Evolutionary conservation across 2,888 invertebrate species (phyloP).

Genomic region (Drosophila colorata): DNA sequence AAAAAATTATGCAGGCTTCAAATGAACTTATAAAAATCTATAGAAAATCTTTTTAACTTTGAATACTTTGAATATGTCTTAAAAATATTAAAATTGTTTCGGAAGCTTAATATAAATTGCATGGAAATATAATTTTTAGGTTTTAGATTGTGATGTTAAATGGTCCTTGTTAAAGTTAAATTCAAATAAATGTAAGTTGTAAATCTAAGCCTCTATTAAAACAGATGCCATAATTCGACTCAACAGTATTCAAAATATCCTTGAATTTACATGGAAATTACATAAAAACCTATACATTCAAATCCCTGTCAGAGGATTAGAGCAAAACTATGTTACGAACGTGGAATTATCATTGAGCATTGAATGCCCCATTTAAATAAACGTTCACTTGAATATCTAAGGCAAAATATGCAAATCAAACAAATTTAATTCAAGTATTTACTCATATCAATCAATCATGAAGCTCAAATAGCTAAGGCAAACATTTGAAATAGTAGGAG

Average conservation of each 20-base stretch:
- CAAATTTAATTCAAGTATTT: constrained; percentile 13
- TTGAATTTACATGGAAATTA: constrained; percentile 53
- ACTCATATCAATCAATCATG: not conserved
- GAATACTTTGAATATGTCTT: not conserved
- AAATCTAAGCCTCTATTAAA: constrained; percentile 17
- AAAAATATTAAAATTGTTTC: not conserved
- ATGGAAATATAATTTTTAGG: too few species aligned
- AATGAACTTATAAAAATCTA: constrained; percentile 1
- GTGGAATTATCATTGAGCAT: constrained; percentile 53
- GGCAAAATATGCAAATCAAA: constrained; percentile 12
- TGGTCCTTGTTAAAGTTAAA: too few species aligned
- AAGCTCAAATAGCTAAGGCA: not conserved
- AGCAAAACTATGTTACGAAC: constrained; percentile 16
- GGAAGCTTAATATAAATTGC: too few species aligned
- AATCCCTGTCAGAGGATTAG: constrained; percentile 32
- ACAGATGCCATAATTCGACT: not conserved
- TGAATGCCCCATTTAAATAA: constrained; percentile 19
- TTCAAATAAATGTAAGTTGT: too few species aligned
- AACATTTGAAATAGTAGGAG: not conserved
- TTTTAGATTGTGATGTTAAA: too few species aligned
- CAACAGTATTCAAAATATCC: constrained; percentile 12
- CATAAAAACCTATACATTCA: constrained; percentile 32
- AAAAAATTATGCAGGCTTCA: constrained; percentile 9
- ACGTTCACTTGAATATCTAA: constrained; percentile 12
- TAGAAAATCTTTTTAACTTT: not conserved